phyloP scores from a whole-genome alignment of 2,888 invertebrate species.

The Acleris holmiana region DNA sequence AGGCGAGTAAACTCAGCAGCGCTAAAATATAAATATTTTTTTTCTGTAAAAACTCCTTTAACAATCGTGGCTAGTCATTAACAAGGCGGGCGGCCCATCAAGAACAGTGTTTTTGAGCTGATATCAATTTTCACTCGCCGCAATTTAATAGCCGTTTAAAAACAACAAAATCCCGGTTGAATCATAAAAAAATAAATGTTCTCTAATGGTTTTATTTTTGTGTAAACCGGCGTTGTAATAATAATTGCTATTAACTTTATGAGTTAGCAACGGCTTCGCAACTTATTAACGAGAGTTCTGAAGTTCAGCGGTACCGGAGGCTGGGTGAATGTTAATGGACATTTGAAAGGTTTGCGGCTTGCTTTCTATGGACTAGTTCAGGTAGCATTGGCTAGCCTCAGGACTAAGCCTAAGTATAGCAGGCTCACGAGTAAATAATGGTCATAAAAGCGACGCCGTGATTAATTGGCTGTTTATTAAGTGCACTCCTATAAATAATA shows the following conservation, averaged over 20 bases:
- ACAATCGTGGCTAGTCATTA: conserved; percentile 37
- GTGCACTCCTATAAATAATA: no score
- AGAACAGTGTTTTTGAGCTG: conserved; percentile 31
- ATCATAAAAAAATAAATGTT: conserved; percentile 26
- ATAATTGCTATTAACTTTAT: conserved; percentile 37
- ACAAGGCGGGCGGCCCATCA: conserved; percentile 30
- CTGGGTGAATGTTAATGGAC: conserved; percentile 28
- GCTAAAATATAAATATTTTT: conserved; percentile 33
- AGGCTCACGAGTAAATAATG: no score
- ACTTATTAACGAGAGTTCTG: conserved; percentile 32
- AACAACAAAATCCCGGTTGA: conserved; percentile 30
- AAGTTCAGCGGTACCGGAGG: conserved; percentile 25
- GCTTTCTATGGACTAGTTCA: not conserved
- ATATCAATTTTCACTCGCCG: conserved; percentile 36
- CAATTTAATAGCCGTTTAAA: conserved; percentile 31
- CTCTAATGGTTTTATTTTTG: conserved; percentile 25
- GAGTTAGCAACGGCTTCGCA: conserved; percentile 22
- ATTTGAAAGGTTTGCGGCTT: conserved; percentile 19
- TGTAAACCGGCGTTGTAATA: conserved; percentile 37
- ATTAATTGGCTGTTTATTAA: no score
- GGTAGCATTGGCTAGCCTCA: not conserved
- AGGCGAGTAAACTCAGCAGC: conserved; percentile 20
- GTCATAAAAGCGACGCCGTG: no score
- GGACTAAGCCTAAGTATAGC: no score
- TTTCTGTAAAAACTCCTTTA: conserved; percentile 23